Percentiles rank a stretch among this genome's conserved stretches.
phyloP scores from a whole-genome alignment of 1,140 invertebrate species.

The Dryas iulia region DNA sequence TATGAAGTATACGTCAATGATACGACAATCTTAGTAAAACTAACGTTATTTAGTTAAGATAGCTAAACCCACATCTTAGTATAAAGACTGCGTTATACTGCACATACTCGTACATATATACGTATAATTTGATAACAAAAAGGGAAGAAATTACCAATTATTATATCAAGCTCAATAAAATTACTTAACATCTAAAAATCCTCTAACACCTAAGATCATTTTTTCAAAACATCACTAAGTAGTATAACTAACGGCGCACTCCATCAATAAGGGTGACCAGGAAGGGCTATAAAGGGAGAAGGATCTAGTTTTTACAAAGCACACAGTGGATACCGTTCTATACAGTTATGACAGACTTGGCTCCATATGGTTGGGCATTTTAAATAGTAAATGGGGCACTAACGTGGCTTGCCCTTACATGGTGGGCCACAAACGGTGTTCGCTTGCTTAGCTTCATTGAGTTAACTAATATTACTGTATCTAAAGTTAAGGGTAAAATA shows the following conservation, averaged over 20 bases:
- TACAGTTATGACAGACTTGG: conserved; percentile 28
- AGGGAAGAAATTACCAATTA: too few species aligned
- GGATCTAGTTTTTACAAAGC: conserved; percentile 21
- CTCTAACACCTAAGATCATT: too few species aligned
- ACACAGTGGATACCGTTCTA: conserved; percentile 21
- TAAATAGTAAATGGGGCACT: conserved; percentile 31
- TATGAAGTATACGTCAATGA: too few species aligned
- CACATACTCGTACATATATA: too few species aligned
- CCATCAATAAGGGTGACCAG: conserved; percentile 32
- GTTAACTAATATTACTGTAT: background rate
- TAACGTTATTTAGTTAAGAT: too few species aligned
- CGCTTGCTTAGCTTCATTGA: background rate
- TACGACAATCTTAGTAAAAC: too few species aligned
- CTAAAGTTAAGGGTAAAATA: background rate
- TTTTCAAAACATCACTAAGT: background rate
- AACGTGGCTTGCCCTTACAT: conserved; percentile 18
- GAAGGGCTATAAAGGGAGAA: conserved; percentile 27
- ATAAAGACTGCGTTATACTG: too few species aligned
- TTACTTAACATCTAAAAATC: too few species aligned
- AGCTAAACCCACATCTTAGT: too few species aligned
- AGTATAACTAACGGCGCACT: conserved; percentile 4
- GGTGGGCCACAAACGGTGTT: background rate
- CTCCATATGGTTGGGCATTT: conserved; percentile 29
- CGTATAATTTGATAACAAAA: too few species aligned
- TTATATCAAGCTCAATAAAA: too few species aligned